A percentile compares a stretch with the other conserved stretches of the same genome.
phyloP scores from a whole-genome alignment of 2,113 vertebrate species.

The Podarcis cretensis region DNA sequence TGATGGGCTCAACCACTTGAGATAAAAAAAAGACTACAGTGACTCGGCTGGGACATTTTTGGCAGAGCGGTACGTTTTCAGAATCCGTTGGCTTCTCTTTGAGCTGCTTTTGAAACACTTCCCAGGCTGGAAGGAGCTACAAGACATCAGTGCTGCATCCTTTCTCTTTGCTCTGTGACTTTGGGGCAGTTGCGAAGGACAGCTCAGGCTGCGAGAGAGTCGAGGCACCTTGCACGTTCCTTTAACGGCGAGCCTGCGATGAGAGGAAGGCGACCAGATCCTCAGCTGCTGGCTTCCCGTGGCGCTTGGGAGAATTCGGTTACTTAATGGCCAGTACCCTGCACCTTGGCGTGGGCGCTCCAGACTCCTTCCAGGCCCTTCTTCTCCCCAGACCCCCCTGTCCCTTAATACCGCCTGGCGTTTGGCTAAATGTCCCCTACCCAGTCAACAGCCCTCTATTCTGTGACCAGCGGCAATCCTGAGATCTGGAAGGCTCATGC shows the following conservation, averaged over 20 bases:
- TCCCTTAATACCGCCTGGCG: no score
- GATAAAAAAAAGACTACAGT: background rate
- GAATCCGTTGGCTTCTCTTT: background rate
- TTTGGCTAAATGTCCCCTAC: background rate
- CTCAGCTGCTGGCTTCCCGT: background rate
- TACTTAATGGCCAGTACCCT: background rate
- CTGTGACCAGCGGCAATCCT: background rate
- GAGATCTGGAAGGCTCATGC: background rate
- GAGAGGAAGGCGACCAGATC: background rate
- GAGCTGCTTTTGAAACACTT: background rate
- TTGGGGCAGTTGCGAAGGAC: background rate
- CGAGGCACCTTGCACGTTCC: slow-evolving; percentile 28
- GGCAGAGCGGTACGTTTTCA: background rate
- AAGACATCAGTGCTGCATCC: slow-evolving; percentile 4
- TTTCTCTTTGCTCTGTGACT: background rate
- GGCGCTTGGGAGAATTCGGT: background rate
- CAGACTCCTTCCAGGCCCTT: background rate
- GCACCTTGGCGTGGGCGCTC: background rate
- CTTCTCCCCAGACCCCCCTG: background rate
- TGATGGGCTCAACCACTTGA: background rate
- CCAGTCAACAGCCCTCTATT: slow-evolving; percentile 53
- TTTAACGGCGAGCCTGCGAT: background rate
- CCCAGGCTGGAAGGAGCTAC: background rate
- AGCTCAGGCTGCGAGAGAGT: background rate
- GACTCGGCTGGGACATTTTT: background rate